Base-by-base conservation (phyloP, 1,140 invertebrate species). In the Brachionus sp. region DNA sequence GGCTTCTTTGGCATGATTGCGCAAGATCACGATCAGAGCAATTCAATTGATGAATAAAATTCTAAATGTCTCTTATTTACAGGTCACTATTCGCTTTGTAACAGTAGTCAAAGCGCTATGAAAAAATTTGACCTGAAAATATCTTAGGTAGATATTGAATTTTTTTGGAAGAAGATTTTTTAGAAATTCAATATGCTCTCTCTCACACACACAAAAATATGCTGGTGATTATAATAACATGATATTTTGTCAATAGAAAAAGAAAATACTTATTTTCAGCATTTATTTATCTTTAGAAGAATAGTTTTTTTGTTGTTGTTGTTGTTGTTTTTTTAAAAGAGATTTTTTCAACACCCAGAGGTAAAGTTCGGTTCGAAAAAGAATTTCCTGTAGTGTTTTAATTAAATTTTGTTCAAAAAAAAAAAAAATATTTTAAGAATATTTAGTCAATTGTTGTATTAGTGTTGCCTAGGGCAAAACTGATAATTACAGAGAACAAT, bases 361-460 rank as follows among this genome's bases (percentile, higher is more conserved):
- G 66, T 70, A 70, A 37, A 37, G 33, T 70, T 70, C 37, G 33
- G 33, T 39, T 39, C 19, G 13, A 70, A 39, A 70, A 66, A 66
- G 33, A 66, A 66, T 66, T 66, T 66, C 66, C 66, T 70, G 66
- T 70, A 70, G 66, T 70, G 66, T 70, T 70, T 70, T 70, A 70
- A 70, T 70, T 70, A 70, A 70, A 70, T 66, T 66, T 66, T 4
- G 50, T 29, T n/a, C n/a, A n/a, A n/a, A n/a, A n/a, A n/a, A 29
- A 29, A 29, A 57, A 13, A 57, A 57, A 57, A 57, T 57, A 57
- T 57, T 57, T 57, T 57, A 57, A 57, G 50, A 57, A 57, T 57
- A 57, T 57, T 57, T 9, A 57, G 50, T 57, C 50, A 57, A 57
- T 57, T 57, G 46, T 53, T 53, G 16, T 57, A 9, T 57, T 57